These are phyloP conservation scores for Mormyrus iriodes DNA, from an alignment of 2,113 vertebrate genomes.

Conservation along the genomic window DNA sequence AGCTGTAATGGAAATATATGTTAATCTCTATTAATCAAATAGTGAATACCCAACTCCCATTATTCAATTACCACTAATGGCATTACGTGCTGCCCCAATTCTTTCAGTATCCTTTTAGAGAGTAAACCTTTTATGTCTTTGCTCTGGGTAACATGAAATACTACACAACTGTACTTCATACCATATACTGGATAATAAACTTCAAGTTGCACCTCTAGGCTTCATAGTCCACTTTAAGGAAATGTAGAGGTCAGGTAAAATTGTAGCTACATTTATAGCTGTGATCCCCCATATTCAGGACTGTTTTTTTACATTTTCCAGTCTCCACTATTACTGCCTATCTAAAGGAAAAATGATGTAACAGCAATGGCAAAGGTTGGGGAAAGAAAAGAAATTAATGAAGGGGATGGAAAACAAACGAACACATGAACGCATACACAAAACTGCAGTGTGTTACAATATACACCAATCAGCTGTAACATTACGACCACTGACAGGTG, in stretches of 20 bases:
- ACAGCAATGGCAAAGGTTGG: background rate
- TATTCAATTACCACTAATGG: background rate
- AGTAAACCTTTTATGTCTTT: background rate
- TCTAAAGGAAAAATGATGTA: background rate
- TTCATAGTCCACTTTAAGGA: background rate
- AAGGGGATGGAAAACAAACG: background rate
- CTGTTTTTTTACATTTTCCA: background rate
- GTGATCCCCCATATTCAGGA: background rate
- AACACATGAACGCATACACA: background rate
- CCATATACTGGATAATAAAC: background rate
- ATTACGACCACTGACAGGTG: background rate
- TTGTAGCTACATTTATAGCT: background rate
- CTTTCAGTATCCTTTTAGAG: background rate
- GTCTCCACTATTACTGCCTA: background rate
- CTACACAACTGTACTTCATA: background rate
- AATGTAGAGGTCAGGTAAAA: background rate
- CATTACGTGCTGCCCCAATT: background rate
- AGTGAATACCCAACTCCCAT: slow-evolving; percentile 5
- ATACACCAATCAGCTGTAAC: background rate
- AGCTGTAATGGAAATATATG: slow-evolving; percentile 11
- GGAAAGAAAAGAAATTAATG: background rate
- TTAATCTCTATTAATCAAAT: slow-evolving; percentile 7
- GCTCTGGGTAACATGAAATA: background rate
- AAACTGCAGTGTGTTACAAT: background rate
- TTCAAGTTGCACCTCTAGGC: background rate